Percentiles rank a stretch among this genome's conserved stretches.
Evolutionary conservation across 1,140 invertebrate species (phyloP).

Genomic region (Cataglyphis hispanica): DNA sequence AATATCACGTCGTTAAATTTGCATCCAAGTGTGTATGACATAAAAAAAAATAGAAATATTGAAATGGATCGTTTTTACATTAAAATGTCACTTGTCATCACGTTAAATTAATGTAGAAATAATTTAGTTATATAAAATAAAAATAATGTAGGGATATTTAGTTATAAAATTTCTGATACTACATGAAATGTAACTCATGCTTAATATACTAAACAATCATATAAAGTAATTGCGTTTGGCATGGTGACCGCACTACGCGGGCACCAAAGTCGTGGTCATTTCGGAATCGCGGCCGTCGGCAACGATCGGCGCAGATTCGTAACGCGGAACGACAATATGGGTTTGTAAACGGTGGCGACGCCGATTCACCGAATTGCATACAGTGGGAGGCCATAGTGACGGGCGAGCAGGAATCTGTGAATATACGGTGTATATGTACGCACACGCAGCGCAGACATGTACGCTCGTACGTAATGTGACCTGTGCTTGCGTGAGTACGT

Average conservation of each 20-base stretch:
- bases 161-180: background rate
- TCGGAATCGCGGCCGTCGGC: conserved; percentile 43
- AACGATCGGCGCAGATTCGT: conserved; percentile 68
- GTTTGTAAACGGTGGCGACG: conserved; percentile 71
- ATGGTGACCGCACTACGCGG: background rate
- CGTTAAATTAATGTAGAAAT: background rate
- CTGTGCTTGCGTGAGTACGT: conserved; percentile 30
- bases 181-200: background rate
- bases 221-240: conserved; percentile 16
- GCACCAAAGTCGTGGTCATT: conserved; percentile 42
- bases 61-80: background rate
- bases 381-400: conserved; percentile 34
- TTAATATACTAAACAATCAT: background rate
- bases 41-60: background rate
- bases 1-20: background rate
- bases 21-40: background rate
- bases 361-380: conserved; percentile 67
- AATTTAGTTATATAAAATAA: no score
- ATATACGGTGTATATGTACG: conserved; percentile 21
- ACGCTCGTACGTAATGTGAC: conserved; percentile 49
- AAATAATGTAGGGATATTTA: no score
- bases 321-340: conserved; percentile 76
- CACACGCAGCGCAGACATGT: background rate
- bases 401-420: conserved; percentile 42
- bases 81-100: background rate